A percentile compares a stretch with the other conserved stretches of the same genome.
Evolutionary conservation across 2,888 invertebrate species (phyloP).

Genomic region (Catocala fraxini): DNA sequence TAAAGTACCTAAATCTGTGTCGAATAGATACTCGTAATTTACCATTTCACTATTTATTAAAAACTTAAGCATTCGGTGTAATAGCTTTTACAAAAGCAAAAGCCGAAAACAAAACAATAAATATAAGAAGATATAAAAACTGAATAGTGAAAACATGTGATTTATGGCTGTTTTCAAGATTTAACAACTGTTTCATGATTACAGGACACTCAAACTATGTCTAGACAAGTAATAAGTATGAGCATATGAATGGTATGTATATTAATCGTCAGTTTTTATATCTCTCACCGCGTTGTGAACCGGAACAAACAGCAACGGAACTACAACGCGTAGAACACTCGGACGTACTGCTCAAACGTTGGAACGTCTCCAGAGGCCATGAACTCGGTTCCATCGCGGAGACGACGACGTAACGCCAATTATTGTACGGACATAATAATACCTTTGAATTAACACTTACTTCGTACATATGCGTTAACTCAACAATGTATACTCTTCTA

Average conservation of each 20-base stretch:
- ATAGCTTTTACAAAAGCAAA: no score
- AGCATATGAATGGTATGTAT: background rate
- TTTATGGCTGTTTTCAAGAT: background rate
- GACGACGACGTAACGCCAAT: constrained; percentile 53
- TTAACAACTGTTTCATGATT: background rate
- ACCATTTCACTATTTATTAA: no score
- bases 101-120: no score
- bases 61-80: no score
- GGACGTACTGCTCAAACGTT: constrained; percentile 29
- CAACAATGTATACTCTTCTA: constrained; percentile 6
- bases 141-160: no score
- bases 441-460: constrained; percentile 29
- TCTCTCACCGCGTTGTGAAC: constrained; percentile 36
- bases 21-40: no score
- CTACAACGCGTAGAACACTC: constrained; percentile 26
- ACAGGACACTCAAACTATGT: background rate
- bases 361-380: constrained; percentile 54
- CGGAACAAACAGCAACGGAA: constrained; percentile 57
- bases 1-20: no score
- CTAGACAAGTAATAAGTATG: no score
- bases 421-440: constrained; percentile 45
- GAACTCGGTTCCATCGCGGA: constrained; percentile 58
- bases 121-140: no score
- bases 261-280: background rate
- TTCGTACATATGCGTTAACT: constrained; percentile 7